Conservation (phyloP, 2,797 vertebrate genomes). For the Argyrosomus regius region DNA sequence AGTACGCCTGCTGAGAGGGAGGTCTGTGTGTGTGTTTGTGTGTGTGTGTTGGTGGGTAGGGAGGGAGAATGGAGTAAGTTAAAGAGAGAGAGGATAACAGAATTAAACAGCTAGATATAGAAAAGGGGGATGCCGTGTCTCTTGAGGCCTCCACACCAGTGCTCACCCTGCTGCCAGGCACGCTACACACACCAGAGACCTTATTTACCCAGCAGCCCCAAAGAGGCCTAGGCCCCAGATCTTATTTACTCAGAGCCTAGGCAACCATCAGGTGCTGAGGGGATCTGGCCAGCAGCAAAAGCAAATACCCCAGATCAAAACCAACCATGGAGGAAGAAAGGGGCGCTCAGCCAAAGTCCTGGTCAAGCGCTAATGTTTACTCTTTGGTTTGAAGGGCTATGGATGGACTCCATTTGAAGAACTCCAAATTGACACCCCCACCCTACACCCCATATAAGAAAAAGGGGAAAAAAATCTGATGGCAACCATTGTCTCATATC, state of each 20-base stretch:
- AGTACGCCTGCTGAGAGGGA: slow-evolving; percentile 66
- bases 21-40: slow-evolving; percentile 43
- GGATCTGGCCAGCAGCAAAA: slow-evolving; percentile 84
- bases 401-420: slow-evolving; percentile 83
- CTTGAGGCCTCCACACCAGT: slow-evolving; percentile 80
- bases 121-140: slow-evolving; percentile 66
- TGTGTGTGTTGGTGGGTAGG: slow-evolving; percentile 31
- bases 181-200: slow-evolving; percentile 83
- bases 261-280: slow-evolving; percentile 83
- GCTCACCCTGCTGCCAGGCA: slow-evolving; percentile 85
- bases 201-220: slow-evolving; percentile 85
- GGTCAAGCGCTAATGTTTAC: slow-evolving; percentile 86
- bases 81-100: slow-evolving; percentile 71
- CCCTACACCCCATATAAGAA: slow-evolving; percentile 46
- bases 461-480: slow-evolving; percentile 53
- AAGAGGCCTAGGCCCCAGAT: slow-evolving; percentile 79
- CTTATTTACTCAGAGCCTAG: slow-evolving; percentile 85
- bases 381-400: slow-evolving; percentile 81
- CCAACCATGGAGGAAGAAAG: slow-evolving; percentile 77
- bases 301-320: slow-evolving; percentile 86
- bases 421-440: slow-evolving; percentile 75
- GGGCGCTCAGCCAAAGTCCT: slow-evolving; percentile 80
- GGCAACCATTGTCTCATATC: slow-evolving; percentile 72
- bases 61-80: slow-evolving; percentile 56
- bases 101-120: slow-evolving; percentile 75